Evolutionary conservation across 2,113 vertebrate species (phyloP), one percentile per base, ranked within the genome.

Genomic region (Stercorarius parasiticus): DNA sequence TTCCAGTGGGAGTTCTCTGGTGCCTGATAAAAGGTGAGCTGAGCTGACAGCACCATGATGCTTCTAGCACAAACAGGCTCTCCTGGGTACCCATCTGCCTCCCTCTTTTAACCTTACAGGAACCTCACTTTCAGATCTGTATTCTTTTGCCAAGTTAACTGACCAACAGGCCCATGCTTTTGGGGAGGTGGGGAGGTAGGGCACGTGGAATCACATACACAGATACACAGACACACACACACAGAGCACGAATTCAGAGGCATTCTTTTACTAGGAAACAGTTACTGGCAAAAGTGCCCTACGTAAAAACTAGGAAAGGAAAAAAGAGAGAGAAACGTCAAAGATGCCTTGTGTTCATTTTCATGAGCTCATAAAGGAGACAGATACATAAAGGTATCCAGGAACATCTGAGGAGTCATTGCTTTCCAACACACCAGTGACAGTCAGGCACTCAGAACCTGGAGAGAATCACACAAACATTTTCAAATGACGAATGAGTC

Each of bases 401-500:
- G 70, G 49, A 90, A 52, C 30, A 92, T 82, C 66, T 80, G 71
- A 71, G 52, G 43, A 93, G 82, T 66, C 86, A 61, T 26, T 61
- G 76, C 58, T 82, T 91, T 90, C 79, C 79, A 88, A 38, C 34
- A 88, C n/a, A 61, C 17, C 17, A 64, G 36, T 52, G 38, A 45
- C 23, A 85, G 15, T n/a, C 72, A 79, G 71, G 58, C 19, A 80
- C 34, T 88, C 82, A 43, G 29, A 86, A 65, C n/a, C n/a, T 47
- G 43, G 32, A 70, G 29, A 81, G 55, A 88, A 90, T 65, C 61
- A 80, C 42, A 58, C 7, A 62, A 86, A 62, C 16, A 64, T 53
- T 74, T 91, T 61, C 87, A 80, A 79, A 74, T 90, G 47, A 92
- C 42, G 90, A 84, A 84, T 76, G 56, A 94, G 55, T 82, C 80